A percentile compares a stretch with the other conserved stretches of the same genome.
Conservation (phyloP, 92 coral and sea anemone genomes). For the Palythoa heliodiscus region DNA sequence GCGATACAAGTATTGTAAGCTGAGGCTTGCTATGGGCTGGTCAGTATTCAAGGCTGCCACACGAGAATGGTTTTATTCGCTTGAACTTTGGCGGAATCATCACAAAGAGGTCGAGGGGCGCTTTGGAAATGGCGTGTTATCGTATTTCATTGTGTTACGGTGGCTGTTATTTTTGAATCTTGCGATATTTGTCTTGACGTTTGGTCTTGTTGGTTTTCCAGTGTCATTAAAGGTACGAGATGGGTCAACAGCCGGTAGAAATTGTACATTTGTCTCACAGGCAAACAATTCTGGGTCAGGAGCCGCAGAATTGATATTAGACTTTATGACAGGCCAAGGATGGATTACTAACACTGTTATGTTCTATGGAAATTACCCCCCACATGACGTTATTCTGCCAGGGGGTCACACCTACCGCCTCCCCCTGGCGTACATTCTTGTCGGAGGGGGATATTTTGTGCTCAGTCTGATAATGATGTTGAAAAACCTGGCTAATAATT, state of each 20-base stretch:
- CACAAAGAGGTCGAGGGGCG: constrained; percentile 95
- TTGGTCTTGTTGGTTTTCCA: constrained; percentile 89
- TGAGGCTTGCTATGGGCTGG: constrained; percentile 63
- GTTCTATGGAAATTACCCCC: constrained; percentile 94
- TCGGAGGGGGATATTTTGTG: constrained; percentile 84
- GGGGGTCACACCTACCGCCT: constrained; percentile 81
- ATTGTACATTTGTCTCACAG: constrained; percentile 33
- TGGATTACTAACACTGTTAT: constrained; percentile 90
- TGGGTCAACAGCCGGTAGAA: background rate
- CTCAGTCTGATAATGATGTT: constrained; percentile 80
- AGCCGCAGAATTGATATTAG: constrained; percentile 54
- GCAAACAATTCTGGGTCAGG: constrained; percentile 29
- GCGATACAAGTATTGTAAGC: constrained; percentile 55
- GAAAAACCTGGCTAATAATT: constrained; percentile 73
- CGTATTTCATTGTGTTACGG: constrained; percentile 93
- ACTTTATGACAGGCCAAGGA: constrained; percentile 95
- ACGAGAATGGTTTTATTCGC: constrained; percentile 73
- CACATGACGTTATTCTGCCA: constrained; percentile 66
- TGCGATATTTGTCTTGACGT: constrained; percentile 78
- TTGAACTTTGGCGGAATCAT: constrained; percentile 91
- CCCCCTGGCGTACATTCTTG: constrained; percentile 89
- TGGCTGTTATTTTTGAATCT: constrained; percentile 90
- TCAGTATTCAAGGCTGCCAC: constrained; percentile 40
- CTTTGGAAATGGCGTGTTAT: constrained; percentile 96
- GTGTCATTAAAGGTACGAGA: constrained; percentile 21